phyloP scores from a whole-genome alignment of 2,888 invertebrate genomes.

The Galerucella calmariensis region DNA sequence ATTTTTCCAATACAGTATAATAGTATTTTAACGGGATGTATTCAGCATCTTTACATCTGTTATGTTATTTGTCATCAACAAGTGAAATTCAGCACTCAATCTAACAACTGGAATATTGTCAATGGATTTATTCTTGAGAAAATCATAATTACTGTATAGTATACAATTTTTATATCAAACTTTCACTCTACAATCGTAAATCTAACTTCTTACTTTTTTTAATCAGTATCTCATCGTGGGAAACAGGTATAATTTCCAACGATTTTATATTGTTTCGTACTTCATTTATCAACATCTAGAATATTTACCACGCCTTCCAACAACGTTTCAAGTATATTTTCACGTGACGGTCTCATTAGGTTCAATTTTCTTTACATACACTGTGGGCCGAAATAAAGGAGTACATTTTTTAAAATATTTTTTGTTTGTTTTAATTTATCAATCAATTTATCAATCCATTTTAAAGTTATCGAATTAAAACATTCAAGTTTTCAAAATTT shows the following conservation, averaged over 20 bases:
- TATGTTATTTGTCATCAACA: background rate
- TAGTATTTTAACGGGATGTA: background rate
- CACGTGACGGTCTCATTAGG: background rate
- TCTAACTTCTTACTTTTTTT: background rate
- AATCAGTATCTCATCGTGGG: constrained; percentile 17
- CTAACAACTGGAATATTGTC: constrained; percentile 11
- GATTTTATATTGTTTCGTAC: background rate
- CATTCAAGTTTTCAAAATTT: too few relatives aligned
- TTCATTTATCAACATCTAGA: constrained; percentile 22
- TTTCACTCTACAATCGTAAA: constrained; percentile 17
- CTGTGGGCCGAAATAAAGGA: too few relatives aligned
- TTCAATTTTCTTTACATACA: too few relatives aligned
- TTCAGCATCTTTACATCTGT: background rate
- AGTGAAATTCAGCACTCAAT: constrained; percentile 5
- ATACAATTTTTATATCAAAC: constrained; percentile 13
- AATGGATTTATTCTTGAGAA: constrained; percentile 15
- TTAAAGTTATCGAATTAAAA: too few relatives aligned
- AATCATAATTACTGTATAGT: background rate
- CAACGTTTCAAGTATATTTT: too few relatives aligned
- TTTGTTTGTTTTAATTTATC: too few relatives aligned
- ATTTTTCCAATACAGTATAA: background rate
- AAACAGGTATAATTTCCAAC: constrained; percentile 6
- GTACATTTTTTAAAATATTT: too few relatives aligned
- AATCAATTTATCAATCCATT: too few relatives aligned
- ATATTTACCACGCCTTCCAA: constrained; percentile 7